A percentile compares a stretch with the other conserved stretches of the same genome.
These are phyloP conservation scores for Meloidogyne hapla DNA, from an alignment of 1,140 invertebrate genomes.

Conservation along the genomic window DNA sequence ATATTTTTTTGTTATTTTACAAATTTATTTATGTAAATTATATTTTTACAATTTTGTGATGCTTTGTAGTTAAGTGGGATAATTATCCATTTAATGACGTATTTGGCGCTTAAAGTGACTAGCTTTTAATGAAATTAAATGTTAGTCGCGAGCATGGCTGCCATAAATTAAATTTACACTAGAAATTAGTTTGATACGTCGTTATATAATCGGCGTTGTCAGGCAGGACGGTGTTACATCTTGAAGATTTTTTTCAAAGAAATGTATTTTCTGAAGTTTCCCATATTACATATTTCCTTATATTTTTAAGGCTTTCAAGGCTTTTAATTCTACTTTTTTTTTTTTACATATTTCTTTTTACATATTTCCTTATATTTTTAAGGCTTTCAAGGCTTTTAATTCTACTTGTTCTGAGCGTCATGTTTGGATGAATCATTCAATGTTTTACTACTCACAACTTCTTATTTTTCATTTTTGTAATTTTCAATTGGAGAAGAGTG, in stretches of 20 bases:
- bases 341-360: background rate
- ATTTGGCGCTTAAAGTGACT: background rate
- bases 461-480: conserved; percentile 25
- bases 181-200: conserved; percentile 8
- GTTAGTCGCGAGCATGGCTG: conserved; percentile 17
- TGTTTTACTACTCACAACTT: conserved; percentile 14
- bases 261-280: too few species aligned
- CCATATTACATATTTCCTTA: background rate
- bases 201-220: background rate
- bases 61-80: background rate
- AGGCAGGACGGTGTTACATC: conserved; percentile 22
- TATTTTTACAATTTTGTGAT: too few species aligned
- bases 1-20: too few species aligned
- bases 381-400: background rate
- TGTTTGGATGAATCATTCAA: conserved; percentile 13
- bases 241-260: background rate
- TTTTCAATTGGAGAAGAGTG: background rate
- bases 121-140: background rate
- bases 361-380: background rate
- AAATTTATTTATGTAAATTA: too few species aligned
- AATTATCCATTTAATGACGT: background rate
- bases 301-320: background rate
- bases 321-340: conserved; percentile 7
- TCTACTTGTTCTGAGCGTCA: background rate
- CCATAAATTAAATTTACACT: conserved; percentile 8